Evolutionary conservation across 2,797 vertebrate species (phyloP).

Genomic region (Sandelia bainsii): DNA sequence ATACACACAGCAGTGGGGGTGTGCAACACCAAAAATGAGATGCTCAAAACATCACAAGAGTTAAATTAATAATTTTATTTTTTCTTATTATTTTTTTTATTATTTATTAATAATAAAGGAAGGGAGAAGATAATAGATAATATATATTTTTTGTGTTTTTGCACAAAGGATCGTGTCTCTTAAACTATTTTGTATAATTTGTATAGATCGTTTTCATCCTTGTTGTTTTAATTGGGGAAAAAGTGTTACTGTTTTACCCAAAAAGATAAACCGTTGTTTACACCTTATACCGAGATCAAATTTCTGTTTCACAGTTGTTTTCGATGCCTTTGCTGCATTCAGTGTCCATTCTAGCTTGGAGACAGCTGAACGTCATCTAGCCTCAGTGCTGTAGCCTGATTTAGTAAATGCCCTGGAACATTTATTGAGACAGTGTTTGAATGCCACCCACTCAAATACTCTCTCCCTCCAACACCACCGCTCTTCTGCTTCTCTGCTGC

Average conservation of each 20-base stretch:
- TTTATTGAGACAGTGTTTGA: conserved; percentile 81
- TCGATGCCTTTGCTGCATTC: conserved; percentile 40
- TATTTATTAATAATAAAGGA: too few species aligned
- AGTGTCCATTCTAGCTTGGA: conserved; percentile 63
- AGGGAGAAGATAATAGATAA: too few species aligned
- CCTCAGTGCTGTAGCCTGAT: conserved; percentile 77
- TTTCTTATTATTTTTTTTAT: too few species aligned
- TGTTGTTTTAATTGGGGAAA: not conserved
- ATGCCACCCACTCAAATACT: conserved; percentile 81
- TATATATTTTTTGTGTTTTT: too few species aligned
- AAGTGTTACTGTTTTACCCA: not conserved
- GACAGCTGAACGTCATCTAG: conserved; percentile 70
- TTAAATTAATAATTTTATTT: too few species aligned
- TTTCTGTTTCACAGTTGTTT: conserved; percentile 6
- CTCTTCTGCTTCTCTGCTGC: conserved; percentile 72
- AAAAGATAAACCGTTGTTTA: not conserved
- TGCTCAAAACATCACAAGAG: too few species aligned
- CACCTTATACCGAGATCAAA: conserved; percentile 4
- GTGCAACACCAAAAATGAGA: too few species aligned
- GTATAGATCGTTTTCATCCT: not conserved
- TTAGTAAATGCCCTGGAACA: conserved; percentile 83
- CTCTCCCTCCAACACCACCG: conserved; percentile 74
- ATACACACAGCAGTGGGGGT: too few species aligned
- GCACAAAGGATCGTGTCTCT: not conserved
- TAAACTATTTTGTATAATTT: conserved; percentile 1